A percentile compares a stretch with the other conserved stretches of the same genome.
These are phyloP conservation scores for Ferrisia virgata DNA, from an alignment of 2,888 invertebrate species.

Conservation along the genomic window DNA sequence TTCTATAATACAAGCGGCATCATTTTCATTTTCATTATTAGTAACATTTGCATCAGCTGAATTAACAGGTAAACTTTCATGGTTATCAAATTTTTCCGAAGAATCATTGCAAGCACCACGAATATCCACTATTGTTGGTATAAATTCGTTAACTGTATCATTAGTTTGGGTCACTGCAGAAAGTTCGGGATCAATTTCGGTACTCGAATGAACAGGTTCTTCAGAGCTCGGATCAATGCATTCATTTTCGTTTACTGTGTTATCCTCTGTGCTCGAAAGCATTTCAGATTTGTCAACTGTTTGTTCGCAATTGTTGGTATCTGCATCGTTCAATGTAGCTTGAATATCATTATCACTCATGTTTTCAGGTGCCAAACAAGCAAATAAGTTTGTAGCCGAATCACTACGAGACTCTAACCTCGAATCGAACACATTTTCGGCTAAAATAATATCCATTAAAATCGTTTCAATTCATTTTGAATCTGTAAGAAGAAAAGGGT, in stretches of 20 bases:
- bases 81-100: not conserved
- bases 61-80: not conserved
- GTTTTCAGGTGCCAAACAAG: not conserved
- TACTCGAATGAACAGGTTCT: not conserved
- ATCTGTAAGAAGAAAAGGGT: not conserved
- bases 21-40: not conserved
- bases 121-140: conserved; percentile 26
- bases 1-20: not conserved
- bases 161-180: not conserved
- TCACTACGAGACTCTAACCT: not conserved
- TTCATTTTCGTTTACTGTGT: not conserved
- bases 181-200: not conserved
- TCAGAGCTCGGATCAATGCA: not conserved
- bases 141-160: not conserved
- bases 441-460: not conserved
- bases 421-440: conserved; percentile 6
- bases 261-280: not conserved
- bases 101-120: not conserved
- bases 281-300: not conserved
- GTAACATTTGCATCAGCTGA: not conserved
- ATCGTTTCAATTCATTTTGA: not conserved
- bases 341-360: not conserved
- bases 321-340: not conserved
- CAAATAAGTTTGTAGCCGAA: not conserved
- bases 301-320: not conserved